A percentile compares a stretch with the other conserved stretches of the same genome.
These are phyloP conservation scores for Meloidogyne chitwoodi DNA, from an alignment of 1,140 invertebrate species.

Conservation along the genomic window DNA sequence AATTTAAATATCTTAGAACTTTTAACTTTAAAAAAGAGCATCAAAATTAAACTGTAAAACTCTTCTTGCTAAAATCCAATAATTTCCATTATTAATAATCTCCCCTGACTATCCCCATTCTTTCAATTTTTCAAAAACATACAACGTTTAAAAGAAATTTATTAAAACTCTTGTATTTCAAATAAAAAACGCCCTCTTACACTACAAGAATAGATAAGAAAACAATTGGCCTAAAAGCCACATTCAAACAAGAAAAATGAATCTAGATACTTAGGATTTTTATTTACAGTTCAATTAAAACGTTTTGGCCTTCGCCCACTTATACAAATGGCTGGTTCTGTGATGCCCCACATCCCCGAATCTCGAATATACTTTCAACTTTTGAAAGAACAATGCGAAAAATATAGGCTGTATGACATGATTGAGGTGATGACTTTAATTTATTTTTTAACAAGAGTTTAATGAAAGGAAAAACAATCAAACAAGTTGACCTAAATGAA, in stretches of 20 bases:
- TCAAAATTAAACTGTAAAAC: too few species aligned
- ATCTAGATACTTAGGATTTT: background rate
- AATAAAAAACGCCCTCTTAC: too few species aligned
- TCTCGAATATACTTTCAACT: constrained; percentile 54
- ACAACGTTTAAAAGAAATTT: too few species aligned
- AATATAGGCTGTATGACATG: constrained; percentile 46
- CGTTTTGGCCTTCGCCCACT: constrained; percentile 32
- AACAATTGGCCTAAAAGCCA: too few species aligned
- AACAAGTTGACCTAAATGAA: background rate
- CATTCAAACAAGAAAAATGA: background rate
- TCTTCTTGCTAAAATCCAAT: background rate
- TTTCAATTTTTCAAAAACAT: too few species aligned
- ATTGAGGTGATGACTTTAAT: constrained; percentile 26
- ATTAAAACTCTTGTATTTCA: too few species aligned
- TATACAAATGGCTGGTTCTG: constrained; percentile 55
- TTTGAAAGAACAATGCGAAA: constrained; percentile 44
- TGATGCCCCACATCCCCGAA: constrained; percentile 60
- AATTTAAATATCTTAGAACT: too few species aligned
- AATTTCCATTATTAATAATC: background rate
- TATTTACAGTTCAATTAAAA: constrained; percentile 36
- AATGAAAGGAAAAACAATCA: background rate
- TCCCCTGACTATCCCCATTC: too few species aligned
- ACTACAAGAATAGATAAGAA: too few species aligned
- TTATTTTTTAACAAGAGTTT: background rate
- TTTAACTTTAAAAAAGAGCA: too few species aligned